These are phyloP conservation scores for Tachysurus vachellii DNA, from an alignment of 2,113 vertebrate species.

Conservation along the genomic window DNA sequence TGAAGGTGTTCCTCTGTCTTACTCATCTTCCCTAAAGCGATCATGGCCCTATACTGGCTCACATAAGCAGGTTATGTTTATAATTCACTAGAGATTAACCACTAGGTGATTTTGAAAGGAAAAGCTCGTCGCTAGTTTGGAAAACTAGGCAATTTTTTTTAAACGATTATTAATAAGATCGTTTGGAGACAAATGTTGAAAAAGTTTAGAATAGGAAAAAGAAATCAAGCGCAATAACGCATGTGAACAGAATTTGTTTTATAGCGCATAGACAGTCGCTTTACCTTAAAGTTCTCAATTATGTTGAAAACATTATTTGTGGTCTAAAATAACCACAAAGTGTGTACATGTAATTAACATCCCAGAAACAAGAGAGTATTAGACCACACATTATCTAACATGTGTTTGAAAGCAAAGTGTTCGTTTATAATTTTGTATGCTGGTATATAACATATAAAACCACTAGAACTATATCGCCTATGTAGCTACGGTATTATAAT, in stretches of 20 bases:
- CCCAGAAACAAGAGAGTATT: not conserved
- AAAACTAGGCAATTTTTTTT: not conserved
- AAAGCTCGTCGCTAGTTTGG: not conserved
- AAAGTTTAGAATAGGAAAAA: not conserved
- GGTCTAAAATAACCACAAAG: not conserved
- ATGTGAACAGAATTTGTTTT: not conserved
- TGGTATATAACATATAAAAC: not conserved
- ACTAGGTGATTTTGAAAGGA: slow-evolving; percentile 1
- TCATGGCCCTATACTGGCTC: slow-evolving; percentile 45
- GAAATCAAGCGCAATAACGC: too few relatives aligned
- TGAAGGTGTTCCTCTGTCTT: slow-evolving; percentile 36
- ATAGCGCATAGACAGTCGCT: not conserved
- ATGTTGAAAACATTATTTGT: not conserved
- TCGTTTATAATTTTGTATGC: not conserved
- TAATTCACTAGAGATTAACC: slow-evolving; percentile 36
- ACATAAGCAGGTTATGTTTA: slow-evolving; percentile 56
- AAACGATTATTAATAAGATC: not conserved
- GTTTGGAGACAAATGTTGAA: not conserved
- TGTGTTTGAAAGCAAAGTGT: not conserved
- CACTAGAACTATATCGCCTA: not conserved
- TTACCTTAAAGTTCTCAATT: not conserved
- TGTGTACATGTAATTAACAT: not conserved
- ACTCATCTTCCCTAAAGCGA: slow-evolving; percentile 46
- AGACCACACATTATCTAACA: not conserved
- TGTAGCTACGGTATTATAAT: not conserved